These are phyloP conservation scores for Helicolenus hilgendorfi DNA, from an alignment of 2,797 vertebrate genomes.

Conservation along the genomic window DNA sequence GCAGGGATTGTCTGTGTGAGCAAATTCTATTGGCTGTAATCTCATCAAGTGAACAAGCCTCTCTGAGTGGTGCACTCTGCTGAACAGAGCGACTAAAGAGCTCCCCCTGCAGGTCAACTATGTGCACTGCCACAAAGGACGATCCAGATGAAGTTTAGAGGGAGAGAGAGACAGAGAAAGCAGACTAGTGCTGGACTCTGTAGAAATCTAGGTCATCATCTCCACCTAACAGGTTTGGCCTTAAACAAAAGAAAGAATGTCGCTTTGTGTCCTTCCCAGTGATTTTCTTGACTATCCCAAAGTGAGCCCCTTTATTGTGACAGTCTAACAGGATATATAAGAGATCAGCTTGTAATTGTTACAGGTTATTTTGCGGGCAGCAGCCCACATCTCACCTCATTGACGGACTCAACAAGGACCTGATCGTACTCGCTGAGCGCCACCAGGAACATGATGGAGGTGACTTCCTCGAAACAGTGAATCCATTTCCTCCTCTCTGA, in stretches of 20 bases:
- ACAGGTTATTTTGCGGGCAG: background rate
- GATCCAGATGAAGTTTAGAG: slow-evolving; percentile 1
- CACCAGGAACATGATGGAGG: slow-evolving; percentile 90
- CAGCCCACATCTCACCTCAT: slow-evolving; percentile 63
- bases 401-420: slow-evolving; percentile 84
- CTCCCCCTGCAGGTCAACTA: slow-evolving; percentile 83
- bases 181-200: slow-evolving; percentile 16
- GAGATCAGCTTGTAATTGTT: background rate
- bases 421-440: slow-evolving; percentile 90
- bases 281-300: slow-evolving; percentile 8
- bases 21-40: slow-evolving; percentile 58
- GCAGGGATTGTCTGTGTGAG: slow-evolving; percentile 41
- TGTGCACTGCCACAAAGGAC: slow-evolving; percentile 43
- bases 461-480: slow-evolving; percentile 89
- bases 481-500: slow-evolving; percentile 91
- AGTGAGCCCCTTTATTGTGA: background rate
- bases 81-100: slow-evolving; percentile 79
- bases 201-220: slow-evolving; percentile 70
- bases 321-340: background rate
- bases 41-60: slow-evolving; percentile 47
- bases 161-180: background rate
- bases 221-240: slow-evolving; percentile 50
- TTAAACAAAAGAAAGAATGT: slow-evolving; percentile 64
- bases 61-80: slow-evolving; percentile 27
- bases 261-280: slow-evolving; percentile 19